Base-by-base conservation (phyloP, 2,888 invertebrate species). In the Tromatobia lineatoria region DNA sequence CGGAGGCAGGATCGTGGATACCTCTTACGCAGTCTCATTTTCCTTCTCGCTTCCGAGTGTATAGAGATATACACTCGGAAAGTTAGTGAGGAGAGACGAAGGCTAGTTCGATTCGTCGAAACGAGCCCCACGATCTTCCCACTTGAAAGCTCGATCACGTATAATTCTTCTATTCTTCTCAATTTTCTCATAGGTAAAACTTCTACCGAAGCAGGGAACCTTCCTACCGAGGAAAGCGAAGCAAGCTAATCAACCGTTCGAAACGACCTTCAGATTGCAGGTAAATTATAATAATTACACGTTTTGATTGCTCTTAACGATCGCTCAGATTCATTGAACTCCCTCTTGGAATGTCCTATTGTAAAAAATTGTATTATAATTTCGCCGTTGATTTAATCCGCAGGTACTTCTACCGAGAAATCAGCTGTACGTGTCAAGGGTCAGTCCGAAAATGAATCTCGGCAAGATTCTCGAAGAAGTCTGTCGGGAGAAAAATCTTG, bases 361-460 rank as follows among this genome's bases (percentile, higher is more conserved):
- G 38, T 38, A 38, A 13, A 18, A 34, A 59, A 59, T 13, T 20
- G 38, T 3, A 42, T 64, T 0, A 42, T 8, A 61, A 52, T 18
- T 6, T 59, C 25, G 3, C 42, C 29, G 11, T 20, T 64, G 10
- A 45, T 71, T 71, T 45, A 23, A 10, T 38, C 89, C 93, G 59
- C 93, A 95, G 93, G 97, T 98, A 47, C 96, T 97, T 91, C 94
- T 98, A 88, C 98, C 97, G 45, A 95, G 96, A 88, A 97, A 97
- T 92, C 97, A 98, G 94, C 95, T 97, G 80, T 97, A 96, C 93
- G 97, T 98, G 13, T 95, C 96, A 54, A 94, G 98, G 85, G 95
- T 97, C 83, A 96, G 96, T 87, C 96, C 96, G 15, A 95, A 96
- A 87, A 96, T 96, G 70, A 94, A 95, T 38, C 94, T 98, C 42